These are phyloP conservation scores for Anticlea derivata DNA, from an alignment of 2,888 invertebrate genomes.

Conservation along the genomic window DNA sequence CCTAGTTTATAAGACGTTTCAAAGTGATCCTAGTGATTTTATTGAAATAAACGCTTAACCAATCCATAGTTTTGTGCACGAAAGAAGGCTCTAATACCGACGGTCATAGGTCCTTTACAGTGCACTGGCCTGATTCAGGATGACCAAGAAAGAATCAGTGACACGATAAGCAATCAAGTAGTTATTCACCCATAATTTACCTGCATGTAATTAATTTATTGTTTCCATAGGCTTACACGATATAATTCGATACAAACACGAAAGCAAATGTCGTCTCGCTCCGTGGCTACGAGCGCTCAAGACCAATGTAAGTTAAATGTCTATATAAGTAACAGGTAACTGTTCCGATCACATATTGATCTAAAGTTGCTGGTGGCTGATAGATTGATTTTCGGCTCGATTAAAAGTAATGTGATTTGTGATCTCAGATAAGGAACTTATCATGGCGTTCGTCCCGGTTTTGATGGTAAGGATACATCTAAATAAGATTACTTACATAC, in stretches of 20 bases:
- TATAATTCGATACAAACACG: conserved; percentile 14
- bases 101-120: too few relatives aligned
- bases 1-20: too few relatives aligned
- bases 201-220: conserved; percentile 12
- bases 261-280: conserved; percentile 28
- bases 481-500: too few relatives aligned
- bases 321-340: conserved; percentile 37
- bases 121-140: too few relatives aligned
- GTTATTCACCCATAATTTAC: neutral
- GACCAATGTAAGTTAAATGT: conserved; percentile 34
- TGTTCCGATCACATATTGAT: conserved; percentile 34
- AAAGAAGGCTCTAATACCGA: too few relatives aligned
- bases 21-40: too few relatives aligned
- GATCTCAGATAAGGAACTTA: conserved; percentile 42
- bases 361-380: conserved; percentile 29
- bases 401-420: conserved; percentile 53
- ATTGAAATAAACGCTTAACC: too few relatives aligned
- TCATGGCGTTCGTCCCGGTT: conserved; percentile 46
- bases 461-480: conserved; percentile 49
- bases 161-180: too few relatives aligned
- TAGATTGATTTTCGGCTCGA: conserved; percentile 30
- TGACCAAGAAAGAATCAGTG: too few relatives aligned
- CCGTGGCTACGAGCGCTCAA: conserved; percentile 21
- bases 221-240: neutral
- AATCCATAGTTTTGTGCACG: too few relatives aligned